A percentile compares a stretch with the other conserved stretches of the same genome.
phyloP scores from a whole-genome alignment of 64 coral and sea anemone species.

The Stichodactyla mertensii region DNA sequence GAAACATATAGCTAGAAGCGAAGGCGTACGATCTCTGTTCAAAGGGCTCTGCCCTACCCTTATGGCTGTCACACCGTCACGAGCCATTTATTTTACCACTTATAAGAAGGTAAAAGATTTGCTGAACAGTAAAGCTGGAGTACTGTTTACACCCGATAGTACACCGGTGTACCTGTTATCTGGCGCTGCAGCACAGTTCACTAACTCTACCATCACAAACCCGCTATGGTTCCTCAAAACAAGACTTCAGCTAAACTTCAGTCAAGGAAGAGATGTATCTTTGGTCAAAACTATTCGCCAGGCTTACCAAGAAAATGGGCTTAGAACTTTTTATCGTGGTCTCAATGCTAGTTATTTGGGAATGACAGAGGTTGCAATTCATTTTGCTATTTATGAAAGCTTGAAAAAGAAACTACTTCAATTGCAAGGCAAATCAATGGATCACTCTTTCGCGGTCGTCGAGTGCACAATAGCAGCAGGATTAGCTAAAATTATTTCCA shows the following conservation, averaged over 20 bases:
- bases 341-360: conserved; percentile 44
- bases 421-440: conserved; percentile 19
- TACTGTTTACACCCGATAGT: background rate
- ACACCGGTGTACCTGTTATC: conserved; percentile 28
- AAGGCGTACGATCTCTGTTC: conserved; percentile 42
- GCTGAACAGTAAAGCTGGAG: conserved; percentile 1
- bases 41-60: conserved; percentile 45
- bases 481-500: conserved; percentile 35
- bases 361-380: conserved; percentile 44
- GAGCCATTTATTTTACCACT: conserved; percentile 55
- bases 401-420: conserved; percentile 39
- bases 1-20: conserved; percentile 41
- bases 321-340: conserved; percentile 42
- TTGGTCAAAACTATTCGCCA: background rate
- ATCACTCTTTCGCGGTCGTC: conserved; percentile 4
- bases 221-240: conserved; percentile 62
- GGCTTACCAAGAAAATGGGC: conserved; percentile 30
- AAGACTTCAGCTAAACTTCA: conserved; percentile 41
- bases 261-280: background rate
- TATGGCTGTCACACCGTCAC: conserved; percentile 45
- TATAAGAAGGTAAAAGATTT: conserved; percentile 31
- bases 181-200: conserved; percentile 39
- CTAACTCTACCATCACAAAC: conserved; percentile 43
- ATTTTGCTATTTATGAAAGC: conserved; percentile 60
- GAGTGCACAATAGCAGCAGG: conserved; percentile 43